Percentiles rank a stretch among this genome's conserved stretches.
Conservation (phyloP, 2,797 vertebrate genomes). For the Periparus ater region DNA sequence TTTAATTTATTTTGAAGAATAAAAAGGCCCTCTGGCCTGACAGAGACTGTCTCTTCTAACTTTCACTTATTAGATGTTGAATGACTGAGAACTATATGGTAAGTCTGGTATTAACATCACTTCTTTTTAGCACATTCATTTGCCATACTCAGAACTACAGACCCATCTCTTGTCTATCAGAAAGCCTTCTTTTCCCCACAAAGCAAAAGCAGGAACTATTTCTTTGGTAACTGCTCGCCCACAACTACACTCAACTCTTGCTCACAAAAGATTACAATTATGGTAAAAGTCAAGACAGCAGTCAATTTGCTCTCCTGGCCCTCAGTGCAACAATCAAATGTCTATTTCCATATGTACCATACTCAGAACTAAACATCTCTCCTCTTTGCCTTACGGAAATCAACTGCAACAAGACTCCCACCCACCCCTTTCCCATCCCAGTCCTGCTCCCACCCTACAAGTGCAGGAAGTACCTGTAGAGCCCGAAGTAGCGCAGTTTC, state of each 20-base stretch:
- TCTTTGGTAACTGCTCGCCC: not conserved
- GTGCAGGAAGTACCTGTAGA: conserved; percentile 85
- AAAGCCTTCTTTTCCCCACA: not conserved
- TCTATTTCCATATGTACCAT: not conserved
- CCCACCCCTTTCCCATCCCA: not conserved
- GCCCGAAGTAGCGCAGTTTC: conserved; percentile 86
- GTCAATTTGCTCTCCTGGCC: not conserved
- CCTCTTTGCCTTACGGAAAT: not conserved
- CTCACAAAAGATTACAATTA: not conserved
- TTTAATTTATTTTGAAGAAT: not conserved
- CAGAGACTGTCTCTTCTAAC: not conserved
- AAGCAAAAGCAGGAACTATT: not conserved
- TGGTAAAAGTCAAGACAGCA: not conserved
- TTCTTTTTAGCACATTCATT: not conserved
- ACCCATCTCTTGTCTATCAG: not conserved
- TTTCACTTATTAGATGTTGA: not conserved
- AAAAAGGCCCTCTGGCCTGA: not conserved
- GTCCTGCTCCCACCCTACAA: not conserved
- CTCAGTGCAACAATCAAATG: not conserved
- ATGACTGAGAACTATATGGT: not conserved
- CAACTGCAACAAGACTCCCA: not conserved
- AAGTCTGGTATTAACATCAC: not conserved
- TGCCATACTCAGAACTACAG: not conserved
- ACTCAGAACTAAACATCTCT: not conserved
- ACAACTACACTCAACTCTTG: not conserved